Evolutionary conservation across 1,140 invertebrate species (phyloP), one percentile per base, ranked within the genome.

Genomic region (Artemia franciscana): DNA sequence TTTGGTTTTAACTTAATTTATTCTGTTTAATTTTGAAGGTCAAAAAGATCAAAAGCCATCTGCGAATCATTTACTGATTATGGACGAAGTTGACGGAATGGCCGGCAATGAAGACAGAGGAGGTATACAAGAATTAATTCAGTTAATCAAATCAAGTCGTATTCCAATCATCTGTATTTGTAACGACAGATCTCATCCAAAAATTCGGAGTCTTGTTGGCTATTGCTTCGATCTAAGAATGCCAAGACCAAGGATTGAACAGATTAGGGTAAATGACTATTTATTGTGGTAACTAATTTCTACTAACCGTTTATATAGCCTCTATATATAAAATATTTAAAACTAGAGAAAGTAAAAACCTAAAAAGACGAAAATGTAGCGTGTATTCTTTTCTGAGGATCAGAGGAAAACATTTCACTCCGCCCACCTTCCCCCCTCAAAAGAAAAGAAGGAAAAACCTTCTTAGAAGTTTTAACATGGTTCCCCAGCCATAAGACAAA

Each of bases 11-110:
- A n/a, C n/a, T n/a, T n/a, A n/a, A n/a, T n/a, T n/a, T n/a, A n/a
- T n/a, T n/a, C n/a, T n/a, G n/a, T n/a, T n/a, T n/a, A n/a, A n/a
- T n/a, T n/a, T n/a, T n/a, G n/a, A n/a, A n/a, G n/a, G n/a, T n/a
- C n/a, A n/a, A n/a, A n/a, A n/a, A n/a, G n/a, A 60, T 56, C 39
- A 58, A 21, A 64, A 64, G 25, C 23, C 30, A 58, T 28, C 15
- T 27, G 58, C 24, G 24, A 86, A 91, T 66, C 89, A 95, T 71
- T 88, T 94, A 24, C 71, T 99, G 0, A 78, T 99, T 12, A 99
- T 99, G 96, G 96, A 99, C 70, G 96, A 99, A 81, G 95, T 99
- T 0, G 96, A 99, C 72, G 96, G 96, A 12, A 98, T 99, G 94
- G 89, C 92, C 9, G 96, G 96, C 12, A 99, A 98, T 73, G 91